Evolutionary conservation across 2,888 invertebrate species (phyloP).

Genomic region (Tachina fera): DNA sequence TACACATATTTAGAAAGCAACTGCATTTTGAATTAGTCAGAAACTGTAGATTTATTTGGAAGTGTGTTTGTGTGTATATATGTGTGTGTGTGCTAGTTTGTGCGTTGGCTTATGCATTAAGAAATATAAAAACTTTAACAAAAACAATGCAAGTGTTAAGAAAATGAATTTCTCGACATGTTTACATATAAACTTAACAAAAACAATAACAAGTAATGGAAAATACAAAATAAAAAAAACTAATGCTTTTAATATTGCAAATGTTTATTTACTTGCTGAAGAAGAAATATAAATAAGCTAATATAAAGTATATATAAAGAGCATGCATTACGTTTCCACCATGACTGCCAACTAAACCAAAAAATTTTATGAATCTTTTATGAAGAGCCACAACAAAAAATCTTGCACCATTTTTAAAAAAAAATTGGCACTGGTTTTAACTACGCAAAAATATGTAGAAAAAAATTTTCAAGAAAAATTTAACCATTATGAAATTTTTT

Average conservation of each 20-base stretch:
- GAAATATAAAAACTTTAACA: conserved; percentile 11
- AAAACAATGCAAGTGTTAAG: conserved; percentile 46
- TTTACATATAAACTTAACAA: conserved; percentile 43
- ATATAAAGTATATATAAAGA: not conserved
- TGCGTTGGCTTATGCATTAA: not conserved
- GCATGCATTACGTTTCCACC: not conserved
- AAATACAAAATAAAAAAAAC: not conserved
- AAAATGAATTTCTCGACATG: conserved; percentile 50
- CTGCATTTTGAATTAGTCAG: conserved; percentile 42
- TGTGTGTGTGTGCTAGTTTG: not conserved
- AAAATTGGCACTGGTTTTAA: no score
- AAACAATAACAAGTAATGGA: not conserved
- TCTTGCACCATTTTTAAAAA: no score
- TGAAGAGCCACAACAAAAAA: no score
- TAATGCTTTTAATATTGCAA: conserved; percentile 38
- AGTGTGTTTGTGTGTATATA: not conserved
- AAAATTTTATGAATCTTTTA: no score
- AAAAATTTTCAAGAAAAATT: no score
- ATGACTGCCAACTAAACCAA: not conserved
- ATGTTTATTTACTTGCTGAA: conserved; percentile 45
- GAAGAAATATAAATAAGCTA: conserved; percentile 4
- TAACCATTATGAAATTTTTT: no score
- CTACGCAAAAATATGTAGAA: no score
- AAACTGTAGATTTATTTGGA: not conserved
- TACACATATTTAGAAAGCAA: conserved; percentile 28